These are phyloP conservation scores for Spermophilus dauricus DNA, from an alignment of 2,113 vertebrate genomes.

Conservation along the genomic window DNA sequence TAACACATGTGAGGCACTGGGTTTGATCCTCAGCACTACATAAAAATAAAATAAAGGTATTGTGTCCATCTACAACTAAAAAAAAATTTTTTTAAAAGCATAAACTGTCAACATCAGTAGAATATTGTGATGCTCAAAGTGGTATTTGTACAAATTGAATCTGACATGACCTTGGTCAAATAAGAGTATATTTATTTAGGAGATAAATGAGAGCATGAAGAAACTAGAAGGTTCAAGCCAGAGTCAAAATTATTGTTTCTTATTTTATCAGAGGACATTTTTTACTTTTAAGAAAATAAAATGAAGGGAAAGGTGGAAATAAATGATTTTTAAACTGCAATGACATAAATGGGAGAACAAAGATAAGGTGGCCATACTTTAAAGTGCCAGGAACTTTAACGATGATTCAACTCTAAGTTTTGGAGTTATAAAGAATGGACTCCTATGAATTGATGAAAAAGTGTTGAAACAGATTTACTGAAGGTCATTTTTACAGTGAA, in stretches of 20 bases:
- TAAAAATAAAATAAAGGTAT: too few species aligned
- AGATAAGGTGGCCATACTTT: neutral
- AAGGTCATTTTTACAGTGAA: conserved; percentile 62
- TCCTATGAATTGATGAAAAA: neutral
- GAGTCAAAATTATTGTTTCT: conserved; percentile 6
- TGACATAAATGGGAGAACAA: conserved; percentile 40
- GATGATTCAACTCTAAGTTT: conserved; percentile 51
- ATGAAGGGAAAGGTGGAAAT: conserved; percentile 20
- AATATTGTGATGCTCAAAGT: neutral
- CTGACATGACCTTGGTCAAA: neutral
- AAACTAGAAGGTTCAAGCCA: neutral
- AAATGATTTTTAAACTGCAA: neutral
- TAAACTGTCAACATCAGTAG: conserved; percentile 1
- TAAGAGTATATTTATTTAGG: neutral
- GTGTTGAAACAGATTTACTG: conserved; percentile 44
- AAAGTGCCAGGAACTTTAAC: conserved; percentile 1
- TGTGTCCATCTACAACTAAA: too few species aligned
- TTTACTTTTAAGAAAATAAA: conserved; percentile 61
- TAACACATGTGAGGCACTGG: too few species aligned
- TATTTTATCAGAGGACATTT: conserved; percentile 34
- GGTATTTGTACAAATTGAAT: neutral
- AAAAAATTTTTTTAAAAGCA: neutral
- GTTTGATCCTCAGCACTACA: too few species aligned
- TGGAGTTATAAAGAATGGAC: conserved; percentile 3
- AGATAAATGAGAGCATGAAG: neutral